These are phyloP conservation scores for Petroica traversi DNA, from an alignment of 2,113 vertebrate genomes.

Conservation along the genomic window DNA sequence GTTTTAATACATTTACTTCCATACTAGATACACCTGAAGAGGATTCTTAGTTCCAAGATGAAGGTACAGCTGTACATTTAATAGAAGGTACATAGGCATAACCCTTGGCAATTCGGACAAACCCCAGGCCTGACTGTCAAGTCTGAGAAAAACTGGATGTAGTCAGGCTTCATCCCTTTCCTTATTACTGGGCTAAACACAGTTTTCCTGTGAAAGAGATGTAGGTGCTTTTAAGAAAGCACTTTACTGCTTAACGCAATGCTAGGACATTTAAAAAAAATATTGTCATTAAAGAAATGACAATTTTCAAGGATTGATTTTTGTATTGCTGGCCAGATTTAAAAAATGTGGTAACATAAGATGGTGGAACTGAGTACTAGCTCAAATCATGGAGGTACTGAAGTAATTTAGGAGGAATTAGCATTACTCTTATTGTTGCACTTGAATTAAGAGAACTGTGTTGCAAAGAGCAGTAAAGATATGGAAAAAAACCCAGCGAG, in stretches of 20 bases:
- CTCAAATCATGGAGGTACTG: not conserved
- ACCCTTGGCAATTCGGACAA: not conserved
- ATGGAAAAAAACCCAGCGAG: rapidly evolving
- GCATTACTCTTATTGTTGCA: not conserved
- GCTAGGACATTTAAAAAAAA: not conserved
- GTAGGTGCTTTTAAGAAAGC: rapidly evolving
- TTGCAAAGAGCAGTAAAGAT: not conserved
- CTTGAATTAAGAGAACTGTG: not conserved
- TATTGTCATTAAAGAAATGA: not conserved
- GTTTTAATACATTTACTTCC: not conserved
- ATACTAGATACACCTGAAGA: not conserved
- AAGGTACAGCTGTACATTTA: not conserved
- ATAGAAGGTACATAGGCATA: rapidly evolving
- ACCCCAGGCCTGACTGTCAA: not conserved
- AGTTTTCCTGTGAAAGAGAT: not conserved
- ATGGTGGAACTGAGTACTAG: not conserved
- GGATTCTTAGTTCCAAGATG: not conserved
- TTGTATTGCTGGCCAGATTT: not conserved
- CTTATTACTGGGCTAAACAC: not conserved
- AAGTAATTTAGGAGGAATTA: not conserved
- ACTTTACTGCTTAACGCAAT: not conserved
- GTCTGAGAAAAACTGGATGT: not conserved
- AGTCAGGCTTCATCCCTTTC: not conserved
- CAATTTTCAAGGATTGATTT: not conserved
- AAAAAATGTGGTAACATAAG: not conserved